Percentiles rank a stretch among this genome's conserved stretches.
phyloP scores from a whole-genome alignment of 2,113 vertebrate genomes.

The Gasterosteus aculeatus region DNA sequence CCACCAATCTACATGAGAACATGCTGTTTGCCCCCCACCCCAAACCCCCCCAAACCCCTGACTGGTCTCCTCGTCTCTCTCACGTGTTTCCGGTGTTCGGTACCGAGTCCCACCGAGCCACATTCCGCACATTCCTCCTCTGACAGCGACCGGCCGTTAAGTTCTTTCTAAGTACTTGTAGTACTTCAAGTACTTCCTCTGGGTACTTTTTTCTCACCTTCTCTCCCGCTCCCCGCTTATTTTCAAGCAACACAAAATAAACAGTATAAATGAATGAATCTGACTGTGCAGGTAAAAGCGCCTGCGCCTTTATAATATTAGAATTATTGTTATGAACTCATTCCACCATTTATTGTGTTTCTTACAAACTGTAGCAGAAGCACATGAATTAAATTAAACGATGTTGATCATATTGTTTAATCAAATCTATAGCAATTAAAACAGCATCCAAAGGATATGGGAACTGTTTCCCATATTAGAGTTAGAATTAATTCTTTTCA shows the following conservation, averaged over 20 bases:
- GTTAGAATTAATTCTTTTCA: background rate
- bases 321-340: background rate
- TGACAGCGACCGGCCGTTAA: background rate
- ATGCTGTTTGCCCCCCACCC: too few relatives aligned
- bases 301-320: too few relatives aligned
- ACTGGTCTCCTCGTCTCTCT: too few relatives aligned
- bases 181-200: too few relatives aligned
- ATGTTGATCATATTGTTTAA: background rate
- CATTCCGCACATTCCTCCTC: background rate
- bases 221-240: background rate
- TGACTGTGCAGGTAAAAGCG: too few relatives aligned
- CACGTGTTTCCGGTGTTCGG: too few relatives aligned
- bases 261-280: too few relatives aligned
- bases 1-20: too few relatives aligned
- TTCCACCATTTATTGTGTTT: background rate
- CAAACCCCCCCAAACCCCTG: too few relatives aligned
- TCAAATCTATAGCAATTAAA: background rate
- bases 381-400: background rate
- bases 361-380: background rate
- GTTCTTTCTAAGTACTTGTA: background rate
- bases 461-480: background rate
- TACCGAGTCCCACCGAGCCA: background rate
- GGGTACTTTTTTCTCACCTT: slow-evolving; percentile 34
- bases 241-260: too few relatives aligned
- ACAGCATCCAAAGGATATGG: background rate